phyloP scores from a whole-genome alignment of 2,113 vertebrate species.

The Propithecus coquereli region DNA sequence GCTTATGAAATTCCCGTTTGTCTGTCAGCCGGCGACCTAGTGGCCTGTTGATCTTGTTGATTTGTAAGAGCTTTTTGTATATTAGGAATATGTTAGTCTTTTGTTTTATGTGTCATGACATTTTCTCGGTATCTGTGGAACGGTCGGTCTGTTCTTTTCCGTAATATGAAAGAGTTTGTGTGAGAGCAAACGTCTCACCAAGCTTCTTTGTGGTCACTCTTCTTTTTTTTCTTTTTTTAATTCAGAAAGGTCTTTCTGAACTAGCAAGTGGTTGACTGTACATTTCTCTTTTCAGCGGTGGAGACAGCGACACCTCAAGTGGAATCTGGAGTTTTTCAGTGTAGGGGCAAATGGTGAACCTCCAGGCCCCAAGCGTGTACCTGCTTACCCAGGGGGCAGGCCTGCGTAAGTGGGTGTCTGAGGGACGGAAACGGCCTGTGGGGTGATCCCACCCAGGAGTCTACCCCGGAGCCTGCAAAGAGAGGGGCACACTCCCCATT shows the following conservation, averaged over 20 bases:
- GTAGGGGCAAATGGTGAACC: neutral
- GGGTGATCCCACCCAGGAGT: neutral
- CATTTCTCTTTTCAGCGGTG: neutral
- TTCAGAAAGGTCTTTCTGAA: neutral
- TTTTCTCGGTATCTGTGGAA: neutral
- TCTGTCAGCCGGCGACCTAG: neutral
- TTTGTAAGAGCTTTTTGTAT: neutral
- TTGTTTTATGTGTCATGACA: neutral
- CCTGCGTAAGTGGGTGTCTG: too few species aligned
- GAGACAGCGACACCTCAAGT: neutral
- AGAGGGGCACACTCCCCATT: accelerated
- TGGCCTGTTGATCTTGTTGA: neutral
- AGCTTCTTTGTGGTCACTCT: neutral
- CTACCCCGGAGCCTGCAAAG: accelerated
- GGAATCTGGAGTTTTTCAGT: neutral
- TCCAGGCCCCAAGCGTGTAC: accelerated
- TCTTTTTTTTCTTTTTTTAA: neutral
- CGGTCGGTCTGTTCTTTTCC: neutral
- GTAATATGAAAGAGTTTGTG: neutral
- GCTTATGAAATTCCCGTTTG: neutral
- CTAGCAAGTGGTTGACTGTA: neutral
- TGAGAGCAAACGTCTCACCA: neutral
- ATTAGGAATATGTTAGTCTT: neutral
- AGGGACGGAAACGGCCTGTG: neutral
- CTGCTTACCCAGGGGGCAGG: too few species aligned